Conservation (phyloP, 2,888 invertebrate species). For the Diarsia rubi region DNA sequence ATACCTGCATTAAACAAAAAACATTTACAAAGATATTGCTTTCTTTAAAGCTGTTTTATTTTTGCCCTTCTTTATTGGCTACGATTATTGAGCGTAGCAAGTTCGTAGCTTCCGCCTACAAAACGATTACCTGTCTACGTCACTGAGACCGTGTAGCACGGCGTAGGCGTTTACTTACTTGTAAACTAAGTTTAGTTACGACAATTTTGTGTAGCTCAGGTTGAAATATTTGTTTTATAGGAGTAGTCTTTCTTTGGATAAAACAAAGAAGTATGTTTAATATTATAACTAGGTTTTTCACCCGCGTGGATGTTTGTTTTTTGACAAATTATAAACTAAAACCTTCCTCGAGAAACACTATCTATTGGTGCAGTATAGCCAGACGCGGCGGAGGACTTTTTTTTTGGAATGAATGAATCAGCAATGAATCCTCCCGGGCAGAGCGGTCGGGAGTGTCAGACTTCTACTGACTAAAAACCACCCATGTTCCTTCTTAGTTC, state of each 20-base stretch:
- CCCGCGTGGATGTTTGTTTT: too few species aligned
- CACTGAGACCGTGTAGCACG: slow-evolving; percentile 42
- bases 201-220: neutral
- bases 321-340: too few species aligned
- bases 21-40: neutral
- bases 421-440: too few species aligned
- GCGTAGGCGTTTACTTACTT: slow-evolving; percentile 25
- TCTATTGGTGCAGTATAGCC: too few species aligned
- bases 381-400: too few species aligned
- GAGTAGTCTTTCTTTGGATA: neutral
- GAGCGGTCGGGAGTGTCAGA: too few species aligned
- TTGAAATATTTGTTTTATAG: neutral
- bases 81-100: slow-evolving; percentile 38
- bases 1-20: neutral
- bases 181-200: neutral
- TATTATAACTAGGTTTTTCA: too few species aligned
- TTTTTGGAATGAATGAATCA: too few species aligned
- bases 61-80: slow-evolving; percentile 6
- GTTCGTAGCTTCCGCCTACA: slow-evolving; percentile 60
- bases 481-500: too few species aligned
- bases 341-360: too few species aligned
- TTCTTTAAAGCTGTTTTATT: neutral
- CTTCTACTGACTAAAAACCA: too few species aligned
- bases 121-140: slow-evolving; percentile 31
- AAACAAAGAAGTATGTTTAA: neutral